These are phyloP conservation scores for Gymnarchus niloticus DNA, from an alignment of 2,113 vertebrate genomes.

Conservation along the genomic window DNA sequence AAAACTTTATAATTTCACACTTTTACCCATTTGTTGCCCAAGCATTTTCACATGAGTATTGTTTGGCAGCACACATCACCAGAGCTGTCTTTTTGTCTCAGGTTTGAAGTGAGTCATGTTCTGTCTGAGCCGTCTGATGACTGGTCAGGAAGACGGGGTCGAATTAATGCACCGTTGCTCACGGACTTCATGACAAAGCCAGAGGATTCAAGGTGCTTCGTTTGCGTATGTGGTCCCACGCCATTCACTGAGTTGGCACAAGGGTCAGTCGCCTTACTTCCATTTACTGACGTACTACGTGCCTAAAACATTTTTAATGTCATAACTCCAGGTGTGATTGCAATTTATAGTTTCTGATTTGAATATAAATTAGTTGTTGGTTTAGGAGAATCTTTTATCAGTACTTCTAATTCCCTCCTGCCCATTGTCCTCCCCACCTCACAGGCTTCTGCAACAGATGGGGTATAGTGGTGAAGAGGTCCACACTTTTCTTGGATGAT, in stretches of 20 bases:
- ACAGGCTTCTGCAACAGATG: conserved; percentile 57
- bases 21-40: background rate
- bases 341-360: background rate
- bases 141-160: conserved; percentile 75
- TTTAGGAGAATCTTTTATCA: background rate
- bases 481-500: conserved; percentile 60
- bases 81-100: conserved; percentile 45
- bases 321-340: background rate
- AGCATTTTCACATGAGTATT: background rate
- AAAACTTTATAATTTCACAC: background rate
- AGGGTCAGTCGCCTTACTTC: conserved; percentile 59
- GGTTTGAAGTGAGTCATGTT: conserved; percentile 81
- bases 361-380: background rate
- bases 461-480: conserved; percentile 59
- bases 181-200: conserved; percentile 63
- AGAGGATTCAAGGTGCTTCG: conserved; percentile 63
- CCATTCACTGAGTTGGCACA: conserved; percentile 77
- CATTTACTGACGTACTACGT: background rate
- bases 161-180: conserved; percentile 67
- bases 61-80: background rate
- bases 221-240: conserved; percentile 83
- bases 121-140: conserved; percentile 73
- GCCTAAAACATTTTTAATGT: background rate
- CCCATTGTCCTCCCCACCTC: no score
- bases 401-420: background rate